Evolutionary conservation across 2,797 vertebrate genomes (phyloP).

Genomic region (Sphaeramia orbicularis): DNA sequence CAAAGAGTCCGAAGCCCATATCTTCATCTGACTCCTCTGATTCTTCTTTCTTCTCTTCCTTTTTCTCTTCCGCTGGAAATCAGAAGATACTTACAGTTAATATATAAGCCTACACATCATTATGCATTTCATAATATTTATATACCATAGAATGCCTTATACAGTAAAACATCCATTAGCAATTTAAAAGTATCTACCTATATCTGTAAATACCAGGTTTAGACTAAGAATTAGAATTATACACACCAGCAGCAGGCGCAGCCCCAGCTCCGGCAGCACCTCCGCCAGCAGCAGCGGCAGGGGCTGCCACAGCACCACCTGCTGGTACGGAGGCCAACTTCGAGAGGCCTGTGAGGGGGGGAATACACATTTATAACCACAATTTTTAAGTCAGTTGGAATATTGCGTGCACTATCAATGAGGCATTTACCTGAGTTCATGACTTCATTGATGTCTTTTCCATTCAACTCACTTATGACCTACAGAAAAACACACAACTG

Average conservation of each 20-base stretch:
- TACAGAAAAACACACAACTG: conserved; percentile 39
- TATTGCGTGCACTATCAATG: not conserved
- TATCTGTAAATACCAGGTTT: not conserved
- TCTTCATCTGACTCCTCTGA: conserved; percentile 91
- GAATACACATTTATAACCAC: not conserved
- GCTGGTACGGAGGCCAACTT: conserved; percentile 90
- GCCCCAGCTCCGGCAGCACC: conserved; percentile 77
- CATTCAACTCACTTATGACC: conserved; percentile 87
- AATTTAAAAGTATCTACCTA: not conserved
- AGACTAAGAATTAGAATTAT: not conserved
- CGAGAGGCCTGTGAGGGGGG: conserved; percentile 80
- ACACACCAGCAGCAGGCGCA: conserved; percentile 83
- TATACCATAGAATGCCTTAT: no score
- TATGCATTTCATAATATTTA: not conserved
- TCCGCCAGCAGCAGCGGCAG: conserved; percentile 72
- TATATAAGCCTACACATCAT: not conserved
- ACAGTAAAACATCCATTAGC: not conserved
- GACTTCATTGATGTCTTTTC: conserved; percentile 89
- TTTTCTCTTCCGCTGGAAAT: conserved; percentile 89
- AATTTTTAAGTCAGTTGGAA: not conserved
- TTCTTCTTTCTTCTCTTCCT: conserved; percentile 91
- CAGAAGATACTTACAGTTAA: conserved; percentile 19
- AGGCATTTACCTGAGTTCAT: conserved; percentile 85
- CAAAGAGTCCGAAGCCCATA: conserved; percentile 91
- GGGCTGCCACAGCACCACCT: conserved; percentile 84